These are phyloP conservation scores for Petrolisthes cinctipes DNA, from an alignment of 2,888 invertebrate genomes.

Conservation along the genomic window DNA sequence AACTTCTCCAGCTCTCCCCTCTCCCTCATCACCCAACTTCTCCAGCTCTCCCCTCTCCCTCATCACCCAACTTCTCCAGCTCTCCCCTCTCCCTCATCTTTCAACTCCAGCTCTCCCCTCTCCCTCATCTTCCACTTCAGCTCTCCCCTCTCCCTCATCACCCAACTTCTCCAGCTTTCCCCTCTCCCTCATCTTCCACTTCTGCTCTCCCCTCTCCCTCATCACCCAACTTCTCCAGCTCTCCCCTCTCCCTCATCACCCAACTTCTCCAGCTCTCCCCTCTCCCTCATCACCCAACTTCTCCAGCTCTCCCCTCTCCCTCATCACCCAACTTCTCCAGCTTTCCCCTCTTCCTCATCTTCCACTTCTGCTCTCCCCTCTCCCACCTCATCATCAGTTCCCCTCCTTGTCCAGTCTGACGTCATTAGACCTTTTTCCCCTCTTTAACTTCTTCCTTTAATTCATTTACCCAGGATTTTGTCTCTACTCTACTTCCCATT, in stretches of 20 bases:
- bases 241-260: not conserved
- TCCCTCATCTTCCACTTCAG: not conserved
- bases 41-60: not conserved
- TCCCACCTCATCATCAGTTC: not conserved
- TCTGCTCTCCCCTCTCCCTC: not conserved
- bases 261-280: not conserved
- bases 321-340: too few relatives aligned
- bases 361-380: not conserved
- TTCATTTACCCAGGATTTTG: not conserved
- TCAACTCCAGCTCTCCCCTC: not conserved
- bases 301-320: not conserved
- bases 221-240: not conserved
- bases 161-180: not conserved
- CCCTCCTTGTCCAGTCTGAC: not conserved
- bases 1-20: too few relatives aligned
- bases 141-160: not conserved
- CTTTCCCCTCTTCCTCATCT: not conserved
- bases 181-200: not conserved
- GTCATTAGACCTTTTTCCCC: not conserved
- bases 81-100: not conserved
- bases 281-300: not conserved
- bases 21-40: too few relatives aligned
- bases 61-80: not conserved
- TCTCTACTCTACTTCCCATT: not conserved
- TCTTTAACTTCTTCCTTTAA: not conserved